Evolutionary conservation across 2,888 invertebrate genomes (phyloP).

Genomic region (Strigamia crassipes): DNA sequence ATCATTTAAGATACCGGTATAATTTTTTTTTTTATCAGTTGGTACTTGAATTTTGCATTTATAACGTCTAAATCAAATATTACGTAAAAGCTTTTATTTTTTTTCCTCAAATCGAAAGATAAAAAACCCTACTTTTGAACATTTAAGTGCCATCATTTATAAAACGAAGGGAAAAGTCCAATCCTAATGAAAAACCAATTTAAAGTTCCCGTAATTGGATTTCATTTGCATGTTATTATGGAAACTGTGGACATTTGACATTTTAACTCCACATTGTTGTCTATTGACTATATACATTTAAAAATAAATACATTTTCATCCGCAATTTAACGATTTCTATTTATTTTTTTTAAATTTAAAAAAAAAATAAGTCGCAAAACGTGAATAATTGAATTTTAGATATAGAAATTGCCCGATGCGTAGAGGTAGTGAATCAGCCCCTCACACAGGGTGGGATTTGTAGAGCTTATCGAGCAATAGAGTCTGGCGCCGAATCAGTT

Average conservation of each 20-base stretch:
- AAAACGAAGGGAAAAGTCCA: too few relatives aligned
- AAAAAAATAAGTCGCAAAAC: neutral
- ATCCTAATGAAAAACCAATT: too few relatives aligned
- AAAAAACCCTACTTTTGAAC: too few relatives aligned
- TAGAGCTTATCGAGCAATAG: neutral
- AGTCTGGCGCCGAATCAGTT: constrained; percentile 42
- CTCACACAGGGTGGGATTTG: constrained; percentile 10
- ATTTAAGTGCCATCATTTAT: too few relatives aligned
- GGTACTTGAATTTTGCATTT: neutral
- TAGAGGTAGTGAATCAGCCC: neutral
- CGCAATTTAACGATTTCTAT: too few relatives aligned
- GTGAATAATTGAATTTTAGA: too few relatives aligned
- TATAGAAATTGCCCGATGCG: neutral
- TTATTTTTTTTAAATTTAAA: too few relatives aligned
- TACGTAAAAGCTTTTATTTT: neutral
- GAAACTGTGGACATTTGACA: neutral
- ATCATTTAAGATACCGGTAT: neutral
- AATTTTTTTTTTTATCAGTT: neutral
- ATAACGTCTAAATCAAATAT: neutral
- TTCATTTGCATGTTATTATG: neutral
- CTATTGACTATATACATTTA: neutral
- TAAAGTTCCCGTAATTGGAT: too few relatives aligned
- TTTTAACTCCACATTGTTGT: neutral
- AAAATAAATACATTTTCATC: neutral
- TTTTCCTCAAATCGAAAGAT: neutral